These are phyloP conservation scores for Icerya purchasi DNA, from an alignment of 2,888 invertebrate genomes.

Conservation along the genomic window DNA sequence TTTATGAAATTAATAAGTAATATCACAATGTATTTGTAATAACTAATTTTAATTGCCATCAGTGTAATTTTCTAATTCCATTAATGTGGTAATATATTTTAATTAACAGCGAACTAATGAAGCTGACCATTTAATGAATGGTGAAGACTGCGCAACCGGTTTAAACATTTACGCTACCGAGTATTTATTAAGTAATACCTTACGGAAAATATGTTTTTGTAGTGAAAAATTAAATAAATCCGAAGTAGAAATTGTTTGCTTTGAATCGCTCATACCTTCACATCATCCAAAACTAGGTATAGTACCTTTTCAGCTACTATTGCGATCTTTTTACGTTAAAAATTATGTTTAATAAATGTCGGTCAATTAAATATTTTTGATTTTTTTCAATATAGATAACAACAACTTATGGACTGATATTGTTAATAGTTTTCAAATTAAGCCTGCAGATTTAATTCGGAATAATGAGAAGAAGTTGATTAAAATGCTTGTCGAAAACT, in stretches of 20 bases:
- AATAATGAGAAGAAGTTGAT: slow-evolving; percentile 35
- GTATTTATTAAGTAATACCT: background rate
- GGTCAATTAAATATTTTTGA: too few species aligned
- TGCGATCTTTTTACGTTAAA: too few species aligned
- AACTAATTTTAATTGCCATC: too few species aligned
- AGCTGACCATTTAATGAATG: background rate
- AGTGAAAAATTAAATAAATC: background rate
- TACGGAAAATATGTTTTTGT: background rate
- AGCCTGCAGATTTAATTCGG: slow-evolving; percentile 37
- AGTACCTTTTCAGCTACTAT: too few species aligned
- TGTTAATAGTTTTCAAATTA: slow-evolving; percentile 33
- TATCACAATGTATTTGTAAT: too few species aligned
- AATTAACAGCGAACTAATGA: too few species aligned
- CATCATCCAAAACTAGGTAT: slow-evolving; percentile 49
- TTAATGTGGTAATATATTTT: too few species aligned
- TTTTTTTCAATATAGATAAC: slow-evolving; percentile 1
- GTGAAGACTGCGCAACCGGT: background rate
- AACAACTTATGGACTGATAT: slow-evolving; percentile 47
- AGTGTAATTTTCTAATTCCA: too few species aligned
- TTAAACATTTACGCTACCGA: background rate
- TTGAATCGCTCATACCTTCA: slow-evolving; percentile 41
- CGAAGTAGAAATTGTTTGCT: slow-evolving; percentile 8
- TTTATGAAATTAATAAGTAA: too few species aligned
- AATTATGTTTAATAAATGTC: too few species aligned
- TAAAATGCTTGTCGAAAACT: slow-evolving; percentile 38